Evolutionary conservation across 2,888 invertebrate species (phyloP), one percentile per base, ranked within the genome.

Genomic region (Xiphydria camelus): DNA sequence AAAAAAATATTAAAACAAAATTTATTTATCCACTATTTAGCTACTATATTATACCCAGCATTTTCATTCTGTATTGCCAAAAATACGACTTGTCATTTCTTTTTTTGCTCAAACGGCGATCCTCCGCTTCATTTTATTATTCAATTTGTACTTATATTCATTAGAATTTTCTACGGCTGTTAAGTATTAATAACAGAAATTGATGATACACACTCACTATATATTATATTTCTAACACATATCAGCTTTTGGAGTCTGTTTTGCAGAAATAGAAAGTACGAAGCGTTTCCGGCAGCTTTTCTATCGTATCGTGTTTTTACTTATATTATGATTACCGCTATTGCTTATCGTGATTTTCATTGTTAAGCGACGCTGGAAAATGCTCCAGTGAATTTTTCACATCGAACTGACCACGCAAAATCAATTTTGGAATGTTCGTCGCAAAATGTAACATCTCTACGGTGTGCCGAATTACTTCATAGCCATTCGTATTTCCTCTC

Each of bases 111-210:
- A 10, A 57, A 49, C 33, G 19, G 31, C 36, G 21, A 22, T 29
- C 14, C 45, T 50, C 54, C 57, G 58, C 53, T 41, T 40, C 21
- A 32, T 48, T 50, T 54, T 51, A 45, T 55, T 57, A 68, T 58
- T 67, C 61, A 59, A 69, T 72, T 72, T 72, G 72, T 72, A 72
- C 72, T 72, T 70, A 66, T 62, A 68, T 70, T 67, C 56, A 66
- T 73, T 70, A 68, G 62, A 71, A 70, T 70, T 66, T 62, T 47
- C 63, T 68, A 67, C 62, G 66, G 51, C 58, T 47, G 39, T 51
- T 29, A 39, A 40, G 52, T 42, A 51, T 35, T 41, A 33, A 33
- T 50, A 39, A 35, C 35, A 48, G 39, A 51, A 51, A 42, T 19
- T 34, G 45, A 29, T 7, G 29, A n/a, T n/a, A n/a, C 15, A 9